These are phyloP conservation scores for Epirrhoe tristata DNA, from an alignment of 2,888 invertebrate species.

Conservation along the genomic window DNA sequence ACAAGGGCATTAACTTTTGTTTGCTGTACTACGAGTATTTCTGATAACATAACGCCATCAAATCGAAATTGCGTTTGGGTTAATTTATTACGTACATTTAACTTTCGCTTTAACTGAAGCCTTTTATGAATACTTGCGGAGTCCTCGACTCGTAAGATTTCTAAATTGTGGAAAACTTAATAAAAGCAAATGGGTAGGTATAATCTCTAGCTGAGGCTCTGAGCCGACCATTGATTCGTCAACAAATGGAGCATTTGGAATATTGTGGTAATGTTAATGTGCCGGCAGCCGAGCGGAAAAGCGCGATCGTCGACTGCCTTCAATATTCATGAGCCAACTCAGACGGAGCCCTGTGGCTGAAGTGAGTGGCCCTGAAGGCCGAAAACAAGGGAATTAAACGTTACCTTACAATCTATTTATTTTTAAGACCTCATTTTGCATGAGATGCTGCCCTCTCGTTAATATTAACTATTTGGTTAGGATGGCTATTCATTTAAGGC, in stretches of 20 bases:
- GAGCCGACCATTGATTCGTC: slow-evolving; percentile 41
- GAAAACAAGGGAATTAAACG: slow-evolving; percentile 42
- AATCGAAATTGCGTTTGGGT: background rate
- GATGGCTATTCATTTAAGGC: background rate
- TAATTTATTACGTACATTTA: background rate
- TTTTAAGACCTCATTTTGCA: slow-evolving; percentile 37
- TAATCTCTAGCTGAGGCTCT: slow-evolving; percentile 32
- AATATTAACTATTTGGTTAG: slow-evolving; percentile 7
- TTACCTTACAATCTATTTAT: slow-evolving; percentile 37
- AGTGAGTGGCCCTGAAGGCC: slow-evolving; percentile 51
- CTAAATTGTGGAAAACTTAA: slow-evolving; percentile 27
- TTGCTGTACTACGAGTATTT: too few species aligned
- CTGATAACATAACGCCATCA: background rate
- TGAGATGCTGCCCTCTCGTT: slow-evolving; percentile 8
- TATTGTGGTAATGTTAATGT: slow-evolving; percentile 66
- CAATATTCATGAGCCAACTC: slow-evolving; percentile 80
- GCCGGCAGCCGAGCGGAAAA: slow-evolving; percentile 58
- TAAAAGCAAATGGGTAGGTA: slow-evolving; percentile 35
- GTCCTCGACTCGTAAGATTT: slow-evolving; percentile 26
- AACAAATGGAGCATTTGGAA: slow-evolving; percentile 62
- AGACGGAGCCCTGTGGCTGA: slow-evolving; percentile 55
- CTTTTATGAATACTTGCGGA: slow-evolving; percentile 25
- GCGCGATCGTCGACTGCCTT: slow-evolving; percentile 60
- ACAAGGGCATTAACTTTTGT: too few species aligned
- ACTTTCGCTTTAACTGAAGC: slow-evolving; percentile 8